Base-by-base conservation (phyloP, 2,888 invertebrate genomes). In the Cryptus viduatorius region DNA sequence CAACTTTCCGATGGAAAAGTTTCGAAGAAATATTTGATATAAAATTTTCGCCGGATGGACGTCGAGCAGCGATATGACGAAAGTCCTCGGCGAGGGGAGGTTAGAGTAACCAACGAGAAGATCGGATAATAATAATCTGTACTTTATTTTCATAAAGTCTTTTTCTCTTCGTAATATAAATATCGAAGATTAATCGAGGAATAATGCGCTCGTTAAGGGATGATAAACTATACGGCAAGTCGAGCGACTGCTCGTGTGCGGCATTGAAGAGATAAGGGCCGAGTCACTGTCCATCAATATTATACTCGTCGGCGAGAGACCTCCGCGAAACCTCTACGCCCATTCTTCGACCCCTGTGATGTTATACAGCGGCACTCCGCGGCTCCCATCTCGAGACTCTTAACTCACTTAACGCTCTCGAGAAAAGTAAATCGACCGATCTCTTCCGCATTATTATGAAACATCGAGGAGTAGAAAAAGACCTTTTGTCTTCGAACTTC, bases 271-370 rank as follows among this genome's bases (percentile, higher is more conserved):
- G 89, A 91, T 90, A 92, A 92, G 88, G 88, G 91, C 89, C 89
- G 86, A 92, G 92, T 93, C 93, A 93, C 90, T 90, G 92, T 91
- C 91, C 91, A 92, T 93, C 92, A 92, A 93, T 93, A 92, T 92
- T 92, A 91, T 87, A 82, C 79, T 78, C 69, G 78, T 83, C 77
- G 37, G 8, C 37, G 72, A 72, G 71, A 75, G 56, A 37, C 65
- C 44, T 56, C 19, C 69, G 56, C 31, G 87, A 84, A 77, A 82
- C 48, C 86, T 84, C 76, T 42, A 80, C 59, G 50, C 75, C 83
- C 84, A 84, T 75, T 82, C 83, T 71, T 44, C 75, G 61, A 50
- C 84, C 76, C 67, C 61, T 37, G 16, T 79, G 24, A 24, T 24
- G 37, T 37, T 37, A 37, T 68, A 67, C 69, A 87, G 82, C 56